phyloP scores from a whole-genome alignment of 2,797 vertebrate species.

The Urophycis tenuis region DNA sequence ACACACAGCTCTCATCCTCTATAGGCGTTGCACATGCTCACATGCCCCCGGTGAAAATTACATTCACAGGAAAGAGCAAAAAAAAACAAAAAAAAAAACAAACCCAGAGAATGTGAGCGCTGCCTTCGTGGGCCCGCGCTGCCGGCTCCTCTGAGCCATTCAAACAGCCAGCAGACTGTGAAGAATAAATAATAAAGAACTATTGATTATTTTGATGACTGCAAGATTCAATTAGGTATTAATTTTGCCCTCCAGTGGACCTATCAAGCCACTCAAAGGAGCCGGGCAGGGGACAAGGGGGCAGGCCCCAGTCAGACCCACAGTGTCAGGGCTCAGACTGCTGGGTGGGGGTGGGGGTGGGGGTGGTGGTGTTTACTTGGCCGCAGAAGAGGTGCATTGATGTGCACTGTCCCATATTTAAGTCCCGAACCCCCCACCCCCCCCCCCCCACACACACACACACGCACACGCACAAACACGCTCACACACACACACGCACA shows the following conservation, averaged over 20 bases:
- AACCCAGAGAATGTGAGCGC: conserved; percentile 93
- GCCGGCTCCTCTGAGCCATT: conserved; percentile 91
- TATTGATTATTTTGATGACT: conserved; percentile 99
- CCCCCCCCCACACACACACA: no score
- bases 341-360: conserved; percentile 75
- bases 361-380: conserved; percentile 95
- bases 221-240: conserved; percentile 99
- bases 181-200: conserved; percentile 99
- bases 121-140: conserved; percentile 78
- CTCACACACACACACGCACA: no score
- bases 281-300: conserved; percentile 76
- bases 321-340: conserved; percentile 85
- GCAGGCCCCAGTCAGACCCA: conserved; percentile 81
- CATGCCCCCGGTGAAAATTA: conserved; percentile 95
- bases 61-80: conserved; percentile 67
- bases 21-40: conserved; percentile 75
- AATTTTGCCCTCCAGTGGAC: conserved; percentile 99
- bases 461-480: no score
- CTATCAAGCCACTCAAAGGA: conserved; percentile 98
- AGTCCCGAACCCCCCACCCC: conserved; percentile 62
- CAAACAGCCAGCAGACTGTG: conserved; percentile 99
- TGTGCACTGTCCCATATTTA: conserved; percentile 94
- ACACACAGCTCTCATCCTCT: conserved; percentile 51
- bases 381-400: conserved; percentile 82
- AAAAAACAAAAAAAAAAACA: conserved; percentile 70